Percentiles rank a stretch among this genome's conserved stretches.
These are phyloP conservation scores for Zapus hudsonius DNA, from an alignment of 2,113 vertebrate genomes.

Conservation along the genomic window DNA sequence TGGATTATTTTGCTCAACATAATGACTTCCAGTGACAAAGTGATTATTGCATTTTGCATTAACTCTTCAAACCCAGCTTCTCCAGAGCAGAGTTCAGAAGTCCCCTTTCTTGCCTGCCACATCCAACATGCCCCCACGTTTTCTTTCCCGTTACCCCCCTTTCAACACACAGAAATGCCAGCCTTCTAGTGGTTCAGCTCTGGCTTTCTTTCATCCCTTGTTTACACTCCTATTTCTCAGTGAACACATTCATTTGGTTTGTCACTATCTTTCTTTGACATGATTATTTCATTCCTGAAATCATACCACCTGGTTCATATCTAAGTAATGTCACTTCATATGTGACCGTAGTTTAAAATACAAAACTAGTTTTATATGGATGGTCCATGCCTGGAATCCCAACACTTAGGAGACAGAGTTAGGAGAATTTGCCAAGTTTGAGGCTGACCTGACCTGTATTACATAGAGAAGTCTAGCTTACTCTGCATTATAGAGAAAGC, in stretches of 20 bases:
- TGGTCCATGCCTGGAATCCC: too few relatives aligned
- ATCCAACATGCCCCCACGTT: background rate
- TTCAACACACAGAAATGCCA: background rate
- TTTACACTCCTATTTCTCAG: background rate
- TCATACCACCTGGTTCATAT: background rate
- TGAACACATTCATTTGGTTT: background rate
- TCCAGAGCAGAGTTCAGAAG: constrained; percentile 35
- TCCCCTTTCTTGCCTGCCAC: background rate
- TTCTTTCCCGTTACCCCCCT: background rate
- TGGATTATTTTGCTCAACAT: too few relatives aligned
- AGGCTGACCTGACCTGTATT: too few relatives aligned
- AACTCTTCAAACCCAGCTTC: background rate
- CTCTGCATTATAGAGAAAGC: too few relatives aligned
- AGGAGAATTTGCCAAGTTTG: too few relatives aligned
- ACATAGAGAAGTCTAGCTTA: too few relatives aligned
- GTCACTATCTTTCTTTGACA: background rate
- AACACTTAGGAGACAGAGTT: too few relatives aligned
- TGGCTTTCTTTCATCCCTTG: background rate
- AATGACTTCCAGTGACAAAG: too few relatives aligned
- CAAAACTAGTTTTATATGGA: background rate
- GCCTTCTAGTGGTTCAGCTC: background rate
- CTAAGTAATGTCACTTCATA: background rate
- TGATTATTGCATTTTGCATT: background rate
- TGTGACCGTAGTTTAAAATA: background rate
- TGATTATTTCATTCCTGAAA: background rate